Base-by-base conservation (phyloP, 2,113 vertebrate species). In the Rutilus rutilus region DNA sequence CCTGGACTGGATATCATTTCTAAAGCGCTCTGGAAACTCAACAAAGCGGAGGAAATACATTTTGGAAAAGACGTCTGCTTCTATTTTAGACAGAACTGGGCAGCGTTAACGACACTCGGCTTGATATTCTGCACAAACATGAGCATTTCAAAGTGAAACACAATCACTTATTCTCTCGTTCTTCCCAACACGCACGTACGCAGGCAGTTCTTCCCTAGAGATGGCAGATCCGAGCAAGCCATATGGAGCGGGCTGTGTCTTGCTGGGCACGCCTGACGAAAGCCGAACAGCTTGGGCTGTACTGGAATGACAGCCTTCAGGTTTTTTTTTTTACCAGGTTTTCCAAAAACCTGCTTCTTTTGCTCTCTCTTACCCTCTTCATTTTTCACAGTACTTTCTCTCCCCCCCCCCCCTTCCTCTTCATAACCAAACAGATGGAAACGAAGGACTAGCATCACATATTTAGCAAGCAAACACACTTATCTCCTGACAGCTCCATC, bases 231-330 rank as follows among this genome's bases (percentile, higher is more conserved):
- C 57, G 73, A 88, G 88, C 75, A 50, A 89, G 91, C 91, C 94
- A 94, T 94, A 95, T 94, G 94, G 94, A 94, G 89, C 90, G 54
- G 89, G 84, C 87, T 27, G 89, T 86, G 89, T 90, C 93, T 93
- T 90, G 91, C 93, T 92, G 93, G 91, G 93, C 78, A 89, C 88
- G 91, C 93, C 89, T 93, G 93, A 94, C 82, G 91, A 94, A 92
- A 92, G 89, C 91, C 88, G 88, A 93, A 91, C 92, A 92, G 93
- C 91, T 94, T 92, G 92, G 92, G 89, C 92, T 94, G 86, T 60
- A 90, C 83, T 42, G 52, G 89, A 92, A 90, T 91, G 92, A 89
- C 91, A 86, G 89, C 86, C 88, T 88, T 89, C 90, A 82, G 59
- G 78, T 75, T 73, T 82, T 87, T 39, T 27, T 89, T 82, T 87